A percentile compares a stretch with the other conserved stretches of the same genome.
These are phyloP conservation scores for Sebastes iracundus DNA, from an alignment of 2,797 vertebrate genomes.

Conservation along the genomic window DNA sequence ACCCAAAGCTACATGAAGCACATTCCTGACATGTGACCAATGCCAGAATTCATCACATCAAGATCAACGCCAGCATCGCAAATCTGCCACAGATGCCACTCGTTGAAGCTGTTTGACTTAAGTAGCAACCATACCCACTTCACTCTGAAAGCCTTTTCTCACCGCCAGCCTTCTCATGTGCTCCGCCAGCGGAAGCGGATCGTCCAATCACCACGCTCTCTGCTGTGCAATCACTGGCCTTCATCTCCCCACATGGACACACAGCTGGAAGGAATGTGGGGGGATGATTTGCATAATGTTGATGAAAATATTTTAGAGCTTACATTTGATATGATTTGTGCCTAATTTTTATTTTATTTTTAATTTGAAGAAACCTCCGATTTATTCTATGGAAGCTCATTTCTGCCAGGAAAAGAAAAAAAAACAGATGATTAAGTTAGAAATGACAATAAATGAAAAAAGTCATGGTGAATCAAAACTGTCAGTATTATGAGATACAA, in stretches of 20 bases:
- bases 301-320: conserved; percentile 35
- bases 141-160: conserved; percentile 3
- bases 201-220: conserved; percentile 12
- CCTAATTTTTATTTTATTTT: not conserved
- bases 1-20: conserved; percentile 52
- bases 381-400: conserved; percentile 4
- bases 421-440: not conserved
- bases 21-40: conserved; percentile 50
- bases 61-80: conserved; percentile 5
- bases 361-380: conserved; percentile 1
- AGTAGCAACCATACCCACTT: not conserved
- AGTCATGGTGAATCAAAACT: not conserved
- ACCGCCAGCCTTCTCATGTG: conserved; percentile 37
- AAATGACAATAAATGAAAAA: not conserved
- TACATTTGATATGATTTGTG: conserved; percentile 47
- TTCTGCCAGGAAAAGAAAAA: not conserved
- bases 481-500: not conserved
- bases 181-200: not conserved
- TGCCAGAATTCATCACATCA: not conserved
- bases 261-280: conserved; percentile 15
- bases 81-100: not conserved
- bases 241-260: conserved; percentile 7
- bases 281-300: not conserved
- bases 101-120: not conserved
- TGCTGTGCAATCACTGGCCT: conserved; percentile 23